These are phyloP conservation scores for Kryptopterus vitreolus DNA, from an alignment of 2,797 vertebrate species.

Conservation along the genomic window DNA sequence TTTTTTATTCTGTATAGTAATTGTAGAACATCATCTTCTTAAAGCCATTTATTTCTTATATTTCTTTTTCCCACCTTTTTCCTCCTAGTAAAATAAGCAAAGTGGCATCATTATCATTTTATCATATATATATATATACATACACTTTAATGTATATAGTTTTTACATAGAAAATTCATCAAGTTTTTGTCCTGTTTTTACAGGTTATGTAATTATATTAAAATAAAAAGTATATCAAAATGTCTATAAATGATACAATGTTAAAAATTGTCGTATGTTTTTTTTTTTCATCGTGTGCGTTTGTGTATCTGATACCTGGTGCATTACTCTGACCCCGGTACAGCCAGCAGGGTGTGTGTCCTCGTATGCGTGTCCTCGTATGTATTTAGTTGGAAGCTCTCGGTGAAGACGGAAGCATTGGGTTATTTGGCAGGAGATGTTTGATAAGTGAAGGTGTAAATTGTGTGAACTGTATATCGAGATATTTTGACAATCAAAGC, in stretches of 20 bases:
- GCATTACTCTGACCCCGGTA: background rate
- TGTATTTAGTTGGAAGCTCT: slow-evolving; percentile 16
- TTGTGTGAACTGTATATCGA: slow-evolving; percentile 25
- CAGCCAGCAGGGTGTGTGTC: slow-evolving; percentile 22
- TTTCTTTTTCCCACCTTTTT: background rate
- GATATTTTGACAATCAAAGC: background rate
- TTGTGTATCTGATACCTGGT: no score
- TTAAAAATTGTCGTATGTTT: background rate
- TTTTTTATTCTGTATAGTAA: background rate
- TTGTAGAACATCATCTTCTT: background rate
- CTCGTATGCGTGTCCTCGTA: slow-evolving; percentile 31
- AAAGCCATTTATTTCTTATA: background rate
- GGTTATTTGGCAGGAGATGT: slow-evolving; percentile 30
- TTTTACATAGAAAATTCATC: background rate
- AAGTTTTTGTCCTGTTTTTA: background rate
- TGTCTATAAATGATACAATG: background rate
- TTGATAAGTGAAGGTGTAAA: slow-evolving; percentile 40
- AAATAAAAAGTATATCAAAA: background rate
- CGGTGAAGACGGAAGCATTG: slow-evolving; percentile 20
- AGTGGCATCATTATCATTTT: no score
- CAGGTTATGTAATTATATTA: background rate
- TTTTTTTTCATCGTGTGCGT: no score
- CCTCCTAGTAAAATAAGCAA: no score
- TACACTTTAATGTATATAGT: background rate
- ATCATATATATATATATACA: no score